A percentile compares a stretch with the other conserved stretches of the same genome.
Conservation (phyloP, 1,140 invertebrate species). For the Aporrectodea caliginosa region DNA sequence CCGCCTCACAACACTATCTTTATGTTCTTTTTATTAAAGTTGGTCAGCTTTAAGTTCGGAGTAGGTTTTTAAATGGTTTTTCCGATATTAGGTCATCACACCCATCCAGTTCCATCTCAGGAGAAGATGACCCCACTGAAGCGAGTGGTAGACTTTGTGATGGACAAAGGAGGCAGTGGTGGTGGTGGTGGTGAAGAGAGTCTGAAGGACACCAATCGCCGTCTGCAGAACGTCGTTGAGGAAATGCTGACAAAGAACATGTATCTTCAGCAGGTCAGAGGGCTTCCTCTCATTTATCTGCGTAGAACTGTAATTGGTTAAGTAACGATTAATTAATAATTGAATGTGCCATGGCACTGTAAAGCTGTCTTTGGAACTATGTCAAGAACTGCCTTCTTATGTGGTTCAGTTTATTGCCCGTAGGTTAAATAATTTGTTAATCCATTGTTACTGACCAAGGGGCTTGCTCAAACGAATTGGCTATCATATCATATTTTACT, state of each 20-base stretch:
- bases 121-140: constrained; percentile 55
- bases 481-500: no score
- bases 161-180: constrained; percentile 40
- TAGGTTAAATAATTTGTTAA: no score
- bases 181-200: constrained; percentile 48
- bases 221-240: constrained; percentile 58
- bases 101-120: constrained; percentile 32
- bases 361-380: no score
- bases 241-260: constrained; percentile 63
- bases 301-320: background rate
- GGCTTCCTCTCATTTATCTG: background rate
- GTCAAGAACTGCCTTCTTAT: no score
- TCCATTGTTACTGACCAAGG: no score
- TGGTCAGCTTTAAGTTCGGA: no score
- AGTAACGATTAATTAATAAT: background rate
- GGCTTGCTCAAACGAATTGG: no score
- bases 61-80: no score
- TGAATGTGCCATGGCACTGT: background rate
- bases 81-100: constrained; percentile 8
- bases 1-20: no score
- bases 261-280: constrained; percentile 58
- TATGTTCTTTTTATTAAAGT: no score
- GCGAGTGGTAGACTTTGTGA: constrained; percentile 56
- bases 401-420: no score
- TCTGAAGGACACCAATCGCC: constrained; percentile 55